Evolutionary conservation across 2,113 vertebrate genomes (phyloP).

Genomic region (Tretioscincus oriximinensis): DNA sequence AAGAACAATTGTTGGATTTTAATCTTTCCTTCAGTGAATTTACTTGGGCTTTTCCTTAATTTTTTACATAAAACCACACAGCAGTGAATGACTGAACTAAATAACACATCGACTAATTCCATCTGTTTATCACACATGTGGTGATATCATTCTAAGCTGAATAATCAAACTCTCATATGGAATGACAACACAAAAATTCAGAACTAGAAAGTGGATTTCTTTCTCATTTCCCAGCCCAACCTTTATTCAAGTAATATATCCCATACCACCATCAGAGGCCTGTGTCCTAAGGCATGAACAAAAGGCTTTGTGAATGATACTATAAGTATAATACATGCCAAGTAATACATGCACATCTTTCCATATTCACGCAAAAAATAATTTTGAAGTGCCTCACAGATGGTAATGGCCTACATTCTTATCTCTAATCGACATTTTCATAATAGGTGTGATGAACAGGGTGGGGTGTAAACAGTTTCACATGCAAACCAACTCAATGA

Average conservation of each 20-base stretch:
- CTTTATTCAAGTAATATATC: conserved; percentile 17
- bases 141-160: conserved; percentile 56
- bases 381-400: background rate
- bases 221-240: background rate
- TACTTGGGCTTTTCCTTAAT: conserved; percentile 47
- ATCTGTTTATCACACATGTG: conserved; percentile 47
- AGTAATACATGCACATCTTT: too few species aligned
- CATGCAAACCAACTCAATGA: too few species aligned
- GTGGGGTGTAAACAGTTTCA: too few species aligned
- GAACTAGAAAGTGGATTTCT: conserved; percentile 31
- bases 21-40: conserved; percentile 61
- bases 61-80: conserved; percentile 47
- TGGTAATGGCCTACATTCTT: too few species aligned
- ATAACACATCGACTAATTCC: conserved; percentile 41
- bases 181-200: conserved; percentile 43
- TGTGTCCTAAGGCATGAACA: conserved; percentile 24
- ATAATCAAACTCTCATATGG: conserved; percentile 13
- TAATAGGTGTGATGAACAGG: too few species aligned
- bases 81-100: conserved; percentile 50
- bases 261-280: conserved; percentile 21
- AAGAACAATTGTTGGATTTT: conserved; percentile 59
- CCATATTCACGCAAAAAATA: too few species aligned
- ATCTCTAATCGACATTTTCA: too few species aligned
- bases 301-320: conserved; percentile 30
- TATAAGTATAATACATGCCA: background rate